Percentiles rank a stretch among this genome's conserved stretches.
Evolutionary conservation across 1,140 invertebrate species (phyloP).

Genomic region (Drosophila nikananu): DNA sequence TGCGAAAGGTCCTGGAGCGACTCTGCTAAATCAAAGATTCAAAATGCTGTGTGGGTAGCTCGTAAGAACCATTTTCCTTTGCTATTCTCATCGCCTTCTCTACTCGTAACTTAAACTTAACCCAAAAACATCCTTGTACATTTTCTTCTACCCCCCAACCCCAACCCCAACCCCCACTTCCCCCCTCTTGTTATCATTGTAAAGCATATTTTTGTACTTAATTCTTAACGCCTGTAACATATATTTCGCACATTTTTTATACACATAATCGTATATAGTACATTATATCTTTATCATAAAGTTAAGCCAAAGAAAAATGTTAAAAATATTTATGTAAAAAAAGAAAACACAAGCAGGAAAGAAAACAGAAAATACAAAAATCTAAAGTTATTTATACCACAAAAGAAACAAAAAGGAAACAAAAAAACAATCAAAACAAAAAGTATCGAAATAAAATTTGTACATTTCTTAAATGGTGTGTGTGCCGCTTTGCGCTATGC

Average conservation of each 20-base stretch:
- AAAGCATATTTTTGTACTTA: slow-evolving; percentile 73
- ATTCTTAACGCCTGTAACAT: slow-evolving; percentile 74
- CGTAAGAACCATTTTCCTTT: slow-evolving; percentile 43
- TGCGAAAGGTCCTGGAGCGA: slow-evolving; percentile 26
- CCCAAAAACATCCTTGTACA: slow-evolving; percentile 51
- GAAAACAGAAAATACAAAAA: slow-evolving; percentile 75
- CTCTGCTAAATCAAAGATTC: slow-evolving; percentile 58
- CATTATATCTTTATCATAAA: slow-evolving; percentile 71
- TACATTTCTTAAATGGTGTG: slow-evolving; percentile 67
- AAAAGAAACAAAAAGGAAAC: slow-evolving; percentile 17
- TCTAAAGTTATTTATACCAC: slow-evolving; percentile 51
- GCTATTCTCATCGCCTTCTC: slow-evolving; percentile 21
- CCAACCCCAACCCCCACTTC: slow-evolving; percentile 11
- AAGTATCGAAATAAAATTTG: slow-evolving; percentile 41
- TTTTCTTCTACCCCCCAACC: slow-evolving; percentile 43
- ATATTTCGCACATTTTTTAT: slow-evolving; percentile 72
- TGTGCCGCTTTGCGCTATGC: slow-evolving; percentile 72
- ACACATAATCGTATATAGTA: slow-evolving; percentile 47
- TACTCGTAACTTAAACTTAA: slow-evolving; percentile 12
- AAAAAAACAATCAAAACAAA: slow-evolving; percentile 36
- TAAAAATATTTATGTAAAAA: slow-evolving; percentile 62
- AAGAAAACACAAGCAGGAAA: slow-evolving; percentile 62
- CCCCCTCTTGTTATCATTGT: slow-evolving; percentile 53
- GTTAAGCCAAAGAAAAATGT: slow-evolving; percentile 82
- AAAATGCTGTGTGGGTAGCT: slow-evolving; percentile 70